phyloP scores from a whole-genome alignment of 2,888 invertebrate genomes.

The Conops quadrifasciatus region DNA sequence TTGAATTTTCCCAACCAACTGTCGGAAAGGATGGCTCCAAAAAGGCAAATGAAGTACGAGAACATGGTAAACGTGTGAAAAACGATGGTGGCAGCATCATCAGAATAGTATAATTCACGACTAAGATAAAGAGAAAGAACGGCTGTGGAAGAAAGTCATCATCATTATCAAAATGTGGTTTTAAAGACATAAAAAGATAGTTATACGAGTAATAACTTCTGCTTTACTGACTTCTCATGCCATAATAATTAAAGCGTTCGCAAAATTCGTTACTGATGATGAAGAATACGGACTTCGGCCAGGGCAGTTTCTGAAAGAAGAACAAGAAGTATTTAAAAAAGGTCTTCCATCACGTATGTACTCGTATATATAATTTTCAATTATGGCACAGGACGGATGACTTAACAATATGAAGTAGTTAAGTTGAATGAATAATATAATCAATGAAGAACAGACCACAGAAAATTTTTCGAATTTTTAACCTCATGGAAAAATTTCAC shows the following conservation, averaged over 20 bases:
- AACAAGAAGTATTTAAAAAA: neutral
- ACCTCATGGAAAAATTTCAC: no score
- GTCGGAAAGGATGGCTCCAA: conserved; percentile 83
- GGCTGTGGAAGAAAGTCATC: conserved; percentile 66
- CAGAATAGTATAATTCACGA: conserved; percentile 71
- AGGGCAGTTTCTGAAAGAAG: conserved; percentile 57
- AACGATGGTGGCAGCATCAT: conserved; percentile 74
- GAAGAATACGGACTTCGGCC: conserved; percentile 84
- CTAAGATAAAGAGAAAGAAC: conserved; percentile 79
- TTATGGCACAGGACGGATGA: no score
- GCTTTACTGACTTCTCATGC: conserved; percentile 82
- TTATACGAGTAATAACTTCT: neutral
- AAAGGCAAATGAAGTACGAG: conserved; percentile 78
- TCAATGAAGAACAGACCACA: no score
- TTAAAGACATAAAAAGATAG: no score
- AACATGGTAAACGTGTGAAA: conserved; percentile 79
- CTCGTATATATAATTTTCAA: no score
- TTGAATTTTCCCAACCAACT: conserved; percentile 82
- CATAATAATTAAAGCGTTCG: conserved; percentile 94
- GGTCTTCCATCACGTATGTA: no score
- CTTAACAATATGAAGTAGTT: no score
- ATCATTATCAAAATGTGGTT: neutral
- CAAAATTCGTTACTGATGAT: conserved; percentile 95
- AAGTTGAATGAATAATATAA: no score
- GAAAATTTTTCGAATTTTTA: no score